Base-by-base conservation (phyloP, 2,113 vertebrate genomes). In the Choloepus hoffmanni region DNA sequence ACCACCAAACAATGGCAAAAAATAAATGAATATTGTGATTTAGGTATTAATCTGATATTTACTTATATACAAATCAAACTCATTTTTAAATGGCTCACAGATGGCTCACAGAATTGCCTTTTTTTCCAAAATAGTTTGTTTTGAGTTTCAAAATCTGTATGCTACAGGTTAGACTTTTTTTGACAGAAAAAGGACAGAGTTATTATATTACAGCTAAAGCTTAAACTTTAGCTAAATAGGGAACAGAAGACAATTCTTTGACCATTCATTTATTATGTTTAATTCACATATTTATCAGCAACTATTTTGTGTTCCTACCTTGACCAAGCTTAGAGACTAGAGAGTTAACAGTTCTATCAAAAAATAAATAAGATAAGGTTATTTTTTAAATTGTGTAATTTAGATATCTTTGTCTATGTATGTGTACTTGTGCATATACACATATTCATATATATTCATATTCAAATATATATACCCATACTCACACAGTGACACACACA, bases 11-110 rank as follows among this genome's bases (percentile, higher is more conserved):
- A 45, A 72, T 10, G 23, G 13, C 1, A 48, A 91, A 7, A 93
- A 86, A 48, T 43, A 26, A 62, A 43, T 21, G 3, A 63, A 10
- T 10, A 81, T n/a, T n/a, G 3, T 74, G 18, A 91, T 18, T 82
- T 77, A 73, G 19, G 79, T 48, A 84, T 40, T 28, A 58, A 1
- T 77, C 7, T 7, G 12, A 12, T 88, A 83, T 48, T 58, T 84
- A 72, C 23, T 62, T 74, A 18, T 48, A 53, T n/a, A 58, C 40
- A 94, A 92, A 62, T 48, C 28, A 72, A 55, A 92, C 12, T 62
- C 24, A 58, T 72, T 89, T 94, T 81, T 50, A 91, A 90, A 36
- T 76, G 55, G 36, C 18, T 95, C 78, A 81, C 9, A 92, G 55
- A 48, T 68, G 12, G 26, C 9, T 65, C 81, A 78, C 3, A 74